Conservation (phyloP, 2,113 vertebrate genomes). For the Atrichornis clamosus region DNA sequence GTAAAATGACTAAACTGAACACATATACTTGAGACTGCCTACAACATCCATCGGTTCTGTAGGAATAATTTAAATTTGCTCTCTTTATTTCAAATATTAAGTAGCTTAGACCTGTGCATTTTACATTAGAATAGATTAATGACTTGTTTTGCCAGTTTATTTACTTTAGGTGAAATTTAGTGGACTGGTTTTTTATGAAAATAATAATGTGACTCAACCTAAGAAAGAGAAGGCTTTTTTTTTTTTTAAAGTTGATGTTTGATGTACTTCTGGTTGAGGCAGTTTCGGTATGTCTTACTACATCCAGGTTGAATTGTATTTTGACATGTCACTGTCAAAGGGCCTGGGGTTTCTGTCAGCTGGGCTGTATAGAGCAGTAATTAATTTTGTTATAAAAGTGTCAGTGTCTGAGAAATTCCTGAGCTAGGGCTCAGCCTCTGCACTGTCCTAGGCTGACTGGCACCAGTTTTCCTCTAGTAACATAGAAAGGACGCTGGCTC, state of each 20-base stretch:
- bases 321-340: not conserved
- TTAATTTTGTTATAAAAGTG: slow-evolving; percentile 20
- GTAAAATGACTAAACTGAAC: not conserved
- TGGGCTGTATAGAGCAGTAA: not conserved
- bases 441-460: not conserved
- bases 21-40: not conserved
- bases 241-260: not conserved
- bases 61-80: not conserved
- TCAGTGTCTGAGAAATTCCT: not conserved
- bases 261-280: not conserved
- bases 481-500: not conserved
- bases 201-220: not conserved
- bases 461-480: not conserved
- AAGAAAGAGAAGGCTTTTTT: not conserved
- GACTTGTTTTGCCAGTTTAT: not conserved
- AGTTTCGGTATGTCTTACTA: not conserved
- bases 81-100: not conserved
- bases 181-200: not conserved
- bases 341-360: not conserved
- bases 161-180: not conserved
- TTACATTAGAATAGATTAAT: not conserved
- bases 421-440: not conserved
- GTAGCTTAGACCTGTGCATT: not conserved
- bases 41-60: not conserved
- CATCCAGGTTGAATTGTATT: not conserved